Conservation (phyloP, 2,113 vertebrate species). For the Tonatia bakeri region DNA sequence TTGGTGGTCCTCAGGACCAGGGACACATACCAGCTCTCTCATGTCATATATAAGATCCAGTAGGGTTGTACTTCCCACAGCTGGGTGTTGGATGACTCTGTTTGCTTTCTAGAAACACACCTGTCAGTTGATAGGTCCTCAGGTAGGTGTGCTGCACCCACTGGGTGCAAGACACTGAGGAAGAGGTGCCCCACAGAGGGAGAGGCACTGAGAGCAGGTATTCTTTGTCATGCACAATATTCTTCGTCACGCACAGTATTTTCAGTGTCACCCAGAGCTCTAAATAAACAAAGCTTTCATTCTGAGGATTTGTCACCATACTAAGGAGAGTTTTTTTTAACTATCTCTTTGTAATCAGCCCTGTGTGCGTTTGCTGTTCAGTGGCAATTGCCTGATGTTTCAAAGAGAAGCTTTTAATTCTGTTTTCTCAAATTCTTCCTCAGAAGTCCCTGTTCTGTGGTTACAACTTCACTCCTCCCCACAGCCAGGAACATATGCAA, state of each 20-base stretch:
- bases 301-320: neutral
- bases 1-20: neutral
- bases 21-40: neutral
- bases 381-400: neutral
- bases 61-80: neutral
- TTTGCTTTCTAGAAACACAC: neutral
- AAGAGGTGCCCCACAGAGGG: neutral
- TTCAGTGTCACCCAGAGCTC: neutral
- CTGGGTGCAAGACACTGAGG: neutral
- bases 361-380: neutral
- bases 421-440: neutral
- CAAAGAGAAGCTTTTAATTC: neutral
- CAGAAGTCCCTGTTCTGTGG: neutral
- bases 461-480: neutral
- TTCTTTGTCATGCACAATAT: no score
- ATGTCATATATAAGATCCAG: neutral
- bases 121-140: neutral
- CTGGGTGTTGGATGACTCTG: neutral
- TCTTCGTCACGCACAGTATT: neutral
- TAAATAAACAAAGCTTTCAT: neutral
- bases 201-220: fast-evolving
- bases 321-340: neutral
- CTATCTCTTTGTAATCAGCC: neutral
- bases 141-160: neutral
- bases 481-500: neutral